Evolutionary conservation across 2,113 vertebrate genomes (phyloP), one percentile per base, ranked within the genome.

Genomic region (Hystrix cristata): DNA sequence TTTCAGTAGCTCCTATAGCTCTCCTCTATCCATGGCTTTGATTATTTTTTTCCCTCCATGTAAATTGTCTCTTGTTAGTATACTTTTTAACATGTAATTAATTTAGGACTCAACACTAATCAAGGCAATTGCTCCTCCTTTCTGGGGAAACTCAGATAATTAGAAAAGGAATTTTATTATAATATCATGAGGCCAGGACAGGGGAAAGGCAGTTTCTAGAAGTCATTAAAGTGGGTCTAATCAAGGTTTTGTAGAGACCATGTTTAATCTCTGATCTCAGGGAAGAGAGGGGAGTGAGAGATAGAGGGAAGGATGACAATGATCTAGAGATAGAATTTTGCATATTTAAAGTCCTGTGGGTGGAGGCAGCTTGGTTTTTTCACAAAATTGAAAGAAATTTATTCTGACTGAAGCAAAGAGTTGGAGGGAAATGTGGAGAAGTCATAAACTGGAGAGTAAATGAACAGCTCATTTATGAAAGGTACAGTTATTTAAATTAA

Each of bases 401-500:
- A 46, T 72, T 87, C 57, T 89, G 51, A 84, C 10, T 78, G 1
- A 13, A 89, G 31, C 31, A 46, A 18, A 79, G 18, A 38, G 8
- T 78, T 79, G 60, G 19, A n/a, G n/a, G 43, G 14, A 59, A 81
- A 83, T 80, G 7, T n/a, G 19, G 19, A 84, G 16, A 46, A 80
- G 27, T 72, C 23, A 25, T 69, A 43, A 83, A 27, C 16, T 82
- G 46, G 55, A 71, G 87, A 96, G 48, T n/a, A 95, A 74, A 94
- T 69, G 51, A 92, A 6, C 18, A 48, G 27, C 48, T 59, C 29
- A 16, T 46, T 84, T 51, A 86, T 69, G 74, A 83, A 86, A 62
- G 23, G 25, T 11, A 57, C 74, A 38, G 23, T 62, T 19, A 87
- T 15, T 64, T 69, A 84, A 95, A 72, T 96, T 95, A 96, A 87